A percentile compares a stretch with the other conserved stretches of the same genome.
phyloP scores from a whole-genome alignment of 2,113 vertebrate species.

The Baryphthengus martii region DNA sequence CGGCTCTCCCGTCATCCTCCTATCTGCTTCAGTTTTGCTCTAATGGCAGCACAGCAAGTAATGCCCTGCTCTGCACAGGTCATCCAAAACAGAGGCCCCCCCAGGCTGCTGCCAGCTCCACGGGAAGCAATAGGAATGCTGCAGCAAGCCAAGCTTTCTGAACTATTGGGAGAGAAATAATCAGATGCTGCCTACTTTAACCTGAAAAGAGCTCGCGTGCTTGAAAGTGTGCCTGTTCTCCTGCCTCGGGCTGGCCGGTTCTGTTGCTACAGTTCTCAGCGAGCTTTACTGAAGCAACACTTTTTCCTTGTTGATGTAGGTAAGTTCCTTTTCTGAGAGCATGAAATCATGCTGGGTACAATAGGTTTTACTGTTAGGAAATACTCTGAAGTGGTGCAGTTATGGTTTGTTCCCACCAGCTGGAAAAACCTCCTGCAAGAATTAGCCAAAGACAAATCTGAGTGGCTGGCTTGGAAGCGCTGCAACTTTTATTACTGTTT shows the following conservation, averaged over 20 bases:
- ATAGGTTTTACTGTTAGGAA: not conserved
- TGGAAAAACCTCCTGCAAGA: not conserved
- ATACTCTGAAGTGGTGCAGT: accelerated
- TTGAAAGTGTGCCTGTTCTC: not conserved
- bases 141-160: not conserved
- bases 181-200: not conserved
- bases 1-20: not conserved
- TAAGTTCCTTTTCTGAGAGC: not conserved
- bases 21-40: not conserved
- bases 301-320: not conserved
- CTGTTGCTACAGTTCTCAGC: not conserved
- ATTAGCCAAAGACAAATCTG: not conserved
- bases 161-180: not conserved
- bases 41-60: accelerated
- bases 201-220: not conserved
- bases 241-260: accelerated
- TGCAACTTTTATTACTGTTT: not conserved
- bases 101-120: not conserved
- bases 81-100: not conserved
- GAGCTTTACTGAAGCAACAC: not conserved
- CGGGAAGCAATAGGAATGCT: not conserved
- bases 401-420: not conserved
- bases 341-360: accelerated
- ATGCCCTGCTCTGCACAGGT: not conserved
- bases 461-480: accelerated